phyloP scores from a whole-genome alignment of 2,888 invertebrate genomes.

The Drosophila pullipes region DNA sequence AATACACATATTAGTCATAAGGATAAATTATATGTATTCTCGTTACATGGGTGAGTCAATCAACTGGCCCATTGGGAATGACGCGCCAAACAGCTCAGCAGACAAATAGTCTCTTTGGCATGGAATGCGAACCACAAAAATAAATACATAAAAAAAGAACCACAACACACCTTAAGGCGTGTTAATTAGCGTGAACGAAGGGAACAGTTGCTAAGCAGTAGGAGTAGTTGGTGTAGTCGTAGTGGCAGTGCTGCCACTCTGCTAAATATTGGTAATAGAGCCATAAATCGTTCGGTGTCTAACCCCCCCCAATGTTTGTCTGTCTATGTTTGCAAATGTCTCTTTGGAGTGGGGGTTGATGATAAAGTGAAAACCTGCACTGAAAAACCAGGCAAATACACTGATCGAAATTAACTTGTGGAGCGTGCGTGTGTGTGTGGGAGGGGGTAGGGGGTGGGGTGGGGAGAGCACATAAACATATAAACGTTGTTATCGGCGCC shows the following conservation, averaged over 20 bases:
- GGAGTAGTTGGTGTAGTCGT: background rate
- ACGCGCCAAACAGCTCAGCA: constrained; percentile 12
- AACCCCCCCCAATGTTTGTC: background rate
- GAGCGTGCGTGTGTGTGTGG: background rate
- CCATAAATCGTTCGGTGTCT: constrained; percentile 61
- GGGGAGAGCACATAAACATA: constrained; percentile 1
- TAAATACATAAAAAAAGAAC: background rate
- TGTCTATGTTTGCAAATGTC: background rate
- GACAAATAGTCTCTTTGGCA: constrained; percentile 7
- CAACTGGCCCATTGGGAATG: constrained; percentile 27
- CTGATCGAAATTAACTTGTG: constrained; percentile 21
- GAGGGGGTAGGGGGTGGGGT: background rate
- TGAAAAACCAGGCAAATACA: constrained; percentile 21
- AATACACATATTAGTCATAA: constrained; percentile 66
- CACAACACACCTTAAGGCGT: constrained; percentile 42
- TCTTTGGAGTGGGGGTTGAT: background rate
- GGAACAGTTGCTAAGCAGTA: constrained; percentile 24
- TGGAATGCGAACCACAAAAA: background rate
- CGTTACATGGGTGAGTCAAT: constrained; percentile 42
- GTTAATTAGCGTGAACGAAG: constrained; percentile 44
- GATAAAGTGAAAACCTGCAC: constrained; percentile 50
- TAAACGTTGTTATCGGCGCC: constrained; percentile 42
- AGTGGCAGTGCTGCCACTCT: constrained; percentile 28
- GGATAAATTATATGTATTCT: constrained; percentile 57
- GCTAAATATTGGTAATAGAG: constrained; percentile 64